Evolutionary conservation across 2,113 vertebrate genomes (phyloP).

Genomic region (Condylura cristata): DNA sequence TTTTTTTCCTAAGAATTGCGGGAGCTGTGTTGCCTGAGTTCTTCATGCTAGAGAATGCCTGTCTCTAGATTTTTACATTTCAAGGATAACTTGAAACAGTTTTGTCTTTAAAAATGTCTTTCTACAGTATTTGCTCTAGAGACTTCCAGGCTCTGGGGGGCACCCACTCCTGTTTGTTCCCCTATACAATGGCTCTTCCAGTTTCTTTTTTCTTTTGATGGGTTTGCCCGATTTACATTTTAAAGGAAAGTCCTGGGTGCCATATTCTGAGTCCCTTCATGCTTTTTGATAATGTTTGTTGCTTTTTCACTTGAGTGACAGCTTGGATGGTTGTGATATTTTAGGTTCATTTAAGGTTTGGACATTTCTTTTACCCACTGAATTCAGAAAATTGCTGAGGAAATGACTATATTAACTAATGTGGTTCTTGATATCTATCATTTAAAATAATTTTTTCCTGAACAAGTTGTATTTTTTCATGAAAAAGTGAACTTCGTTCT

Average conservation of each 20-base stretch:
- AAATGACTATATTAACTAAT: neutral
- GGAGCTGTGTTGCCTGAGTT: neutral
- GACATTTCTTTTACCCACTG: neutral
- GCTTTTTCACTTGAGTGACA: neutral
- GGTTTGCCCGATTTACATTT: neutral
- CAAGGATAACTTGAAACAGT: neutral
- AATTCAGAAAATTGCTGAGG: neutral
- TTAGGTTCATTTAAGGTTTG: neutral
- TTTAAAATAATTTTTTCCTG: neutral
- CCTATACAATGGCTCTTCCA: neutral
- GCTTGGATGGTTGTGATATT: neutral
- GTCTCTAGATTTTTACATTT: conserved; percentile 29
- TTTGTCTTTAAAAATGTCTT: conserved; percentile 21
- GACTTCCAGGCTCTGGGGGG: neutral
- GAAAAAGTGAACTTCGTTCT: conserved; percentile 10
- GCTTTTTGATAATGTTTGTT: neutral
- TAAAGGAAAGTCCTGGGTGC: neutral
- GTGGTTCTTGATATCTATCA: neutral
- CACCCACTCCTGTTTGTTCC: neutral
- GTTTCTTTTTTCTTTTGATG: neutral
- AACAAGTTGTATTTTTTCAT: neutral
- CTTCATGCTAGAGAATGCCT: neutral
- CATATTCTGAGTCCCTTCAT: neutral
- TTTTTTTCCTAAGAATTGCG: neutral
- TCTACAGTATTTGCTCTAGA: neutral